Evolutionary conservation across 23 tunicate genomes (phyloP).

Genomic region (Trididemnum miniatum): DNA sequence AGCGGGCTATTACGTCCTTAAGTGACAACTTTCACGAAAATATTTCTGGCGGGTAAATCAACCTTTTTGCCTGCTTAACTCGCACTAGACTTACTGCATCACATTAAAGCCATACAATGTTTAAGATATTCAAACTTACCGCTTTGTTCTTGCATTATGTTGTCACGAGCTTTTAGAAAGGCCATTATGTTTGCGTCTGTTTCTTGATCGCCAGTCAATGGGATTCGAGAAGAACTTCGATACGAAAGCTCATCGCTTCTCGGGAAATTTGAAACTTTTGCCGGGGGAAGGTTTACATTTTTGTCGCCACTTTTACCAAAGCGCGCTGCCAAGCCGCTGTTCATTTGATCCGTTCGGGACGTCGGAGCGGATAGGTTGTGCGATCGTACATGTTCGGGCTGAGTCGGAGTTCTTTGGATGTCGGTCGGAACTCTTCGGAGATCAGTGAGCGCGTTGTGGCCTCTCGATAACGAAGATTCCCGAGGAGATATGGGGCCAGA

Average conservation of each 20-base stretch:
- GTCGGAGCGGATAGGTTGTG: constrained; percentile 2
- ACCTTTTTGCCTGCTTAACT: too few species aligned
- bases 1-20: too few species aligned
- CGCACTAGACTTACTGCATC: too few species aligned
- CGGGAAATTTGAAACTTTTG: not conserved
- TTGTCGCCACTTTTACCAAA: not conserved
- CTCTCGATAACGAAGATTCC: constrained; percentile 37
- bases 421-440: constrained; percentile 23
- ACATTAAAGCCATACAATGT: too few species aligned
- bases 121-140: too few species aligned
- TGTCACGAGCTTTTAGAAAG: constrained; percentile 81
- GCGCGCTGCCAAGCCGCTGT: constrained; percentile 28
- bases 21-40: too few species aligned
- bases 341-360: not conserved
- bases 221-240: constrained; percentile 34
- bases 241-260: constrained; percentile 13
- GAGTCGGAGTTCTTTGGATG: not conserved
- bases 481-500: constrained; percentile 69
- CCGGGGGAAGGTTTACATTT: constrained; percentile 27
- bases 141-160: constrained; percentile 32
- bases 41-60: too few species aligned
- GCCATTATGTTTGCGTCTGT: constrained; percentile 96
- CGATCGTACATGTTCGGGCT: not conserved
- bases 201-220: constrained; percentile 88
- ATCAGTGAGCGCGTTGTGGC: constrained; percentile 61